phyloP scores from a whole-genome alignment of 2,113 vertebrate genomes.

The Genyomyrus donnyi region DNA sequence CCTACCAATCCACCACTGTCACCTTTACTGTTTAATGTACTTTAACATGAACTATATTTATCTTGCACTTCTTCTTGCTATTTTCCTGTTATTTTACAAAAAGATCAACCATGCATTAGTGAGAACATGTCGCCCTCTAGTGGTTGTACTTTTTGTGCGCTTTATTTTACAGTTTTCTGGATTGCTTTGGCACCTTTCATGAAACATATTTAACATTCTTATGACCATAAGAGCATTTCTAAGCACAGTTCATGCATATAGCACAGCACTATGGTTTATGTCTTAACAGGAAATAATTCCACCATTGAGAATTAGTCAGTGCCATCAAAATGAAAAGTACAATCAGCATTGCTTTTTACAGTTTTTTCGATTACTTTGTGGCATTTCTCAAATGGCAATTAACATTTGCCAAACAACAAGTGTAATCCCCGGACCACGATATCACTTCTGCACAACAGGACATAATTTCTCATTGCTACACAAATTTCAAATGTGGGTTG shows the following conservation, averaged over 20 bases:
- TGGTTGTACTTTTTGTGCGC: not conserved
- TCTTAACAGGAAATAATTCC: too few species aligned
- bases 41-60: not conserved
- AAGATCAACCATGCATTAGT: not conserved
- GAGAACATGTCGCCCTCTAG: conserved; percentile 9
- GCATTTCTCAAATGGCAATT: not conserved
- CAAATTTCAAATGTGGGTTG: too few species aligned
- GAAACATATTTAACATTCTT: not conserved
- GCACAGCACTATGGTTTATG: too few species aligned
- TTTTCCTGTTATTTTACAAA: not conserved
- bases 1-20: not conserved
- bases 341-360: not conserved
- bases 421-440: not conserved
- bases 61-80: not conserved
- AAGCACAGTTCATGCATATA: not conserved
- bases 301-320: too few species aligned
- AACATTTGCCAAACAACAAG: not conserved
- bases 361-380: not conserved
- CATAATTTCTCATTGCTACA: too few species aligned
- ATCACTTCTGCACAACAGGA: not conserved
- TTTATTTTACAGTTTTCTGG: not conserved
- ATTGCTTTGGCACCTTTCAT: not conserved
- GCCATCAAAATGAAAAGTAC: too few species aligned
- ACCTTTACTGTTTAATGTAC: not conserved
- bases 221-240: not conserved